phyloP scores from a whole-genome alignment of 2,797 vertebrate species.

The Onychomys arenicola region DNA sequence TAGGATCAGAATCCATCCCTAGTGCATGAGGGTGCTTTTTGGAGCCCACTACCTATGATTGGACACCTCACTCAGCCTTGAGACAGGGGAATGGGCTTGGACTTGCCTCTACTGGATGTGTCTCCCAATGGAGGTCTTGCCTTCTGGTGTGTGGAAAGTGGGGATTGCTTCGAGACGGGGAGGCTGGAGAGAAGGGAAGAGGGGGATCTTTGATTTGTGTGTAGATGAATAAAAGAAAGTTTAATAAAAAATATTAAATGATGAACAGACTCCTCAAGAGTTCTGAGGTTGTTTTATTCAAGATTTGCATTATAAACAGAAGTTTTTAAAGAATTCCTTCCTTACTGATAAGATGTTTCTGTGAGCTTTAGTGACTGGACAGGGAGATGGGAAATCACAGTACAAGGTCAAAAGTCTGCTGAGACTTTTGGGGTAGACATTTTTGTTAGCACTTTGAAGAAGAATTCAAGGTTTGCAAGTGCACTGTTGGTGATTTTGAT shows the following conservation, averaged over 20 bases:
- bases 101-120: too few relatives aligned
- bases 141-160: too few relatives aligned
- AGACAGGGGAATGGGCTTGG: too few relatives aligned
- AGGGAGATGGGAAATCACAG: not conserved
- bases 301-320: not conserved
- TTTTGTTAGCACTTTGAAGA: not conserved
- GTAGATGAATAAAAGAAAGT: too few relatives aligned
- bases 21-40: too few relatives aligned
- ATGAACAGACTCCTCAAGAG: not conserved
- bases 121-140: too few relatives aligned
- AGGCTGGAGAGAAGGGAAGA: too few relatives aligned
- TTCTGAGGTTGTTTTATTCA: not conserved
- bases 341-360: not conserved
- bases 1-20: too few relatives aligned
- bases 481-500: not conserved
- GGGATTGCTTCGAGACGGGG: too few relatives aligned
- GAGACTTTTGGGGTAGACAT: not conserved
- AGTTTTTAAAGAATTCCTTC: not conserved
- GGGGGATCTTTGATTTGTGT: too few relatives aligned
- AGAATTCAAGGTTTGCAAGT: not conserved
- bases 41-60: too few relatives aligned
- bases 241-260: not conserved
- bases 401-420: not conserved
- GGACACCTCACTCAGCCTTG: too few relatives aligned
- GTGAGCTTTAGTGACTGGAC: not conserved